These are phyloP conservation scores for Mobula hypostoma DNA, from an alignment of 2,113 vertebrate genomes.

Conservation along the genomic window DNA sequence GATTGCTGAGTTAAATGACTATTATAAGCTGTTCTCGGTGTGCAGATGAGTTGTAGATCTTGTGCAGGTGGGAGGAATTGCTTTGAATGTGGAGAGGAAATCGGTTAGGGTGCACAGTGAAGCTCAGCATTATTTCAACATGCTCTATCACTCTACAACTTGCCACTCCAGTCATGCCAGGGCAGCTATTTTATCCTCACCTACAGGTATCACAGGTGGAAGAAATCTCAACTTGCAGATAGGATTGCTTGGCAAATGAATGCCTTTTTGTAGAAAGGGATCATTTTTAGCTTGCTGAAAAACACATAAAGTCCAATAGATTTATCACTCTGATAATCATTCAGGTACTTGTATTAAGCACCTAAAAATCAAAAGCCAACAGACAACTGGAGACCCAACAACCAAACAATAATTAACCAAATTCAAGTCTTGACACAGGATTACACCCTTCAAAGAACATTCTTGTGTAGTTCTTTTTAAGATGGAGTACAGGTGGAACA, in stretches of 20 bases:
- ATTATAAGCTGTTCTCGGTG: no score
- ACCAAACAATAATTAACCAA: slow-evolving; percentile 29
- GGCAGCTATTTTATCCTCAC: neutral
- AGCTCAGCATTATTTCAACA: neutral
- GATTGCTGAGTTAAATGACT: no score
- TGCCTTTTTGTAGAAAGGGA: neutral
- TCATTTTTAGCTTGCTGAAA: neutral
- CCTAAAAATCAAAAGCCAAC: neutral
- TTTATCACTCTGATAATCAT: neutral
- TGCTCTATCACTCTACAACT: neutral
- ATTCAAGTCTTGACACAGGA: slow-evolving; percentile 23
- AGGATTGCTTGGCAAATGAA: neutral
- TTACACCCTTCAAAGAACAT: neutral
- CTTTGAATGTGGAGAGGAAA: no score
- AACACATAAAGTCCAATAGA: neutral
- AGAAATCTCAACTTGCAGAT: neutral
- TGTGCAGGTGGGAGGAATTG: no score
- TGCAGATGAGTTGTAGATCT: no score
- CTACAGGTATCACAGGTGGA: neutral
- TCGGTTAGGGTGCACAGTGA: no score
- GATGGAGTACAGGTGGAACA: neutral
- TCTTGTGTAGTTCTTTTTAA: neutral
- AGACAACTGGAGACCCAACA: neutral
- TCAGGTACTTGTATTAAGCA: neutral
- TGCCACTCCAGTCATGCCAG: neutral